A percentile compares a stretch with the other conserved stretches of the same genome.
Evolutionary conservation across 2,113 vertebrate species (phyloP).

Genomic region (Sus scrofa): DNA sequence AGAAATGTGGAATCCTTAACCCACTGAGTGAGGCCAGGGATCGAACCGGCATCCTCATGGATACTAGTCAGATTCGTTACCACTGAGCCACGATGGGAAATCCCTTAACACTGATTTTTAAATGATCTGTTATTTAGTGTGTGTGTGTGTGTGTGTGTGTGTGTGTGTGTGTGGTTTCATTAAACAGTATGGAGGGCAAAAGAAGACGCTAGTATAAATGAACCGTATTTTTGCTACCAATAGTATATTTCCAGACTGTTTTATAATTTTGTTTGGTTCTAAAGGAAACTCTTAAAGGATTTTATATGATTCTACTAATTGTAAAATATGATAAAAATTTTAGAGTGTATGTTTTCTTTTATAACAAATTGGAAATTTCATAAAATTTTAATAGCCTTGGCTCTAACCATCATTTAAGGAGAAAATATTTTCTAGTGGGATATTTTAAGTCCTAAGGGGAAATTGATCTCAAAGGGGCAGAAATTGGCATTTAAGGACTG

Average conservation of each 20-base stretch:
- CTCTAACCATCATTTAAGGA: neutral
- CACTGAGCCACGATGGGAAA: too few relatives aligned
- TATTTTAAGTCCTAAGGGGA: constrained; percentile 22
- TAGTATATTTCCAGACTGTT: neutral
- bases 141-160: neutral
- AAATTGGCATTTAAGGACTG: neutral
- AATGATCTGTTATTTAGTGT: neutral
- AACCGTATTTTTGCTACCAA: neutral
- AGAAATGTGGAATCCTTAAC: too few relatives aligned
- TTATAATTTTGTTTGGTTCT: constrained; percentile 51
- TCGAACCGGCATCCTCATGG: too few relatives aligned
- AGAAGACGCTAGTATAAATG: neutral
- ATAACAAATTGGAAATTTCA: neutral
- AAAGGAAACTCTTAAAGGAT: constrained; percentile 31
- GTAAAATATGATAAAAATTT: constrained; percentile 25
- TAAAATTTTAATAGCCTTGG: neutral
- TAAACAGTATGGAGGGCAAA: neutral
- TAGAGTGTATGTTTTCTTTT: neutral
- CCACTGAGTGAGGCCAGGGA: too few relatives aligned
- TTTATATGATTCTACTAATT: constrained; percentile 24
- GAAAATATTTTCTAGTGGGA: neutral
- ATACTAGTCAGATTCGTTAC: too few relatives aligned
- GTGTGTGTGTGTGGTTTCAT: neutral
- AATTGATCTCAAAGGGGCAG: neutral
- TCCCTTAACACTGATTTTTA: neutral